Percentiles rank a stretch among this genome's conserved stretches.
These are phyloP conservation scores for Atherinomorus stipes DNA, from an alignment of 2,113 vertebrate genomes.

Conservation along the genomic window DNA sequence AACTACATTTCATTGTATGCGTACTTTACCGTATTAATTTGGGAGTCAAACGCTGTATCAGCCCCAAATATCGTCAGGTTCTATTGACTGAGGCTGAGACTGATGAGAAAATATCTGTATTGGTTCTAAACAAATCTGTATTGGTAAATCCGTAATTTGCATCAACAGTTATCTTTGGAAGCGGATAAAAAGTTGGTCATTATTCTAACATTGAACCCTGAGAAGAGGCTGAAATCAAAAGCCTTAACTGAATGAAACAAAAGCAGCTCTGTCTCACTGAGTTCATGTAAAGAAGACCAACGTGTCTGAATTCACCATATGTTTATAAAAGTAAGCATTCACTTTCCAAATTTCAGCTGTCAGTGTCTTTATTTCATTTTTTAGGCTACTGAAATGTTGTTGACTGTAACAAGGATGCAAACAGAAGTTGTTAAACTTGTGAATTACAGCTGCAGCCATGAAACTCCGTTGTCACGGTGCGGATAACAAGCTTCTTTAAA, in stretches of 20 bases:
- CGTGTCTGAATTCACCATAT: neutral
- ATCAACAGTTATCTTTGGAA: too few species aligned
- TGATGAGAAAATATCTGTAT: too few species aligned
- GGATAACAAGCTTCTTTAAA: slow-evolving; percentile 55
- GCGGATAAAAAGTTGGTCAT: too few species aligned
- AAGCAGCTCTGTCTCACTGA: neutral
- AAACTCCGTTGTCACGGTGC: slow-evolving; percentile 32
- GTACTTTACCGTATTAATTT: too few species aligned
- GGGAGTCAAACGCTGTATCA: too few species aligned
- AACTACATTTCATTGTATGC: too few species aligned
- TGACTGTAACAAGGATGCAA: slow-evolving; percentile 62
- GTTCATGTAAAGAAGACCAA: neutral
- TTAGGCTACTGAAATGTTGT: slow-evolving; percentile 11
- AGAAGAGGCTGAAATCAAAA: neutral
- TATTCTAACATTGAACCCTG: too few species aligned
- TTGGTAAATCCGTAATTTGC: too few species aligned
- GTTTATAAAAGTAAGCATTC: neutral
- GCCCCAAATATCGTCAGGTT: too few species aligned
- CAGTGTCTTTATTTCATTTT: neutral
- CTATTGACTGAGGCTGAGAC: too few species aligned
- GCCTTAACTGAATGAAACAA: neutral
- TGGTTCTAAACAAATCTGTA: too few species aligned
- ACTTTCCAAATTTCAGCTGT: slow-evolving; percentile 12
- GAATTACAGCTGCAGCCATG: neutral
- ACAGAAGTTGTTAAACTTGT: slow-evolving; percentile 28